phyloP scores from a whole-genome alignment of 2,113 vertebrate genomes.

The Saguinus midas region DNA sequence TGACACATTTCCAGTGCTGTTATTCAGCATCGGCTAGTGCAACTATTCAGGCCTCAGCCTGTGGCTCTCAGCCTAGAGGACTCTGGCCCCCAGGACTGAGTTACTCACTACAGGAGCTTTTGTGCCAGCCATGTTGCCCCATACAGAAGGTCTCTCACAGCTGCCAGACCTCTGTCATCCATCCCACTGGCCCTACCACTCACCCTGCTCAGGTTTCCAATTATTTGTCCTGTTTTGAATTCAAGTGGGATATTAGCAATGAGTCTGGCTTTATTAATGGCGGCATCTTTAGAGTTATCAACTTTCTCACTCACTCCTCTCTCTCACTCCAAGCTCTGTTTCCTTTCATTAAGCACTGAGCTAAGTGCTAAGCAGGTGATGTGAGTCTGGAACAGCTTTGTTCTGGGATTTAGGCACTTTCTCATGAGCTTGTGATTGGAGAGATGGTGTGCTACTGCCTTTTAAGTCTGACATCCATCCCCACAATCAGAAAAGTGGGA shows the following conservation, averaged over 20 bases:
- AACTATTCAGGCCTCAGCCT: not conserved
- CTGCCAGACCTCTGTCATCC: constrained; percentile 77
- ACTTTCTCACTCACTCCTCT: constrained; percentile 66
- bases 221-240: constrained; percentile 78
- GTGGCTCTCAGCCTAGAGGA: not conserved
- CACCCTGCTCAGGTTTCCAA: constrained; percentile 76
- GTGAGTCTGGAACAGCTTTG: constrained; percentile 59
- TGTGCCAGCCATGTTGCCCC: not conserved
- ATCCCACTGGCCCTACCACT: not conserved
- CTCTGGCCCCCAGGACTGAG: not conserved
- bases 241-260: constrained; percentile 68
- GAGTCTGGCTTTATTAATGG: constrained; percentile 71
- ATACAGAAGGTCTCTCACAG: constrained; percentile 54
- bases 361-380: constrained; percentile 77
- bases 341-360: constrained; percentile 74
- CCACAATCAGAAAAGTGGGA: constrained; percentile 47
- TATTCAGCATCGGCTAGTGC: not conserved
- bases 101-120: not conserved
- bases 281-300: constrained; percentile 58
- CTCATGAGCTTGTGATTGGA: constrained; percentile 49
- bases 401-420: constrained; percentile 63
- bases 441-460: not conserved
- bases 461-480: constrained; percentile 77
- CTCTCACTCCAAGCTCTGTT: constrained; percentile 55
- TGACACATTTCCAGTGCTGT: not conserved